These are phyloP conservation scores for Corythoichthys haematopterus DNA, from an alignment of 2,113 vertebrate species.

Conservation along the genomic window DNA sequence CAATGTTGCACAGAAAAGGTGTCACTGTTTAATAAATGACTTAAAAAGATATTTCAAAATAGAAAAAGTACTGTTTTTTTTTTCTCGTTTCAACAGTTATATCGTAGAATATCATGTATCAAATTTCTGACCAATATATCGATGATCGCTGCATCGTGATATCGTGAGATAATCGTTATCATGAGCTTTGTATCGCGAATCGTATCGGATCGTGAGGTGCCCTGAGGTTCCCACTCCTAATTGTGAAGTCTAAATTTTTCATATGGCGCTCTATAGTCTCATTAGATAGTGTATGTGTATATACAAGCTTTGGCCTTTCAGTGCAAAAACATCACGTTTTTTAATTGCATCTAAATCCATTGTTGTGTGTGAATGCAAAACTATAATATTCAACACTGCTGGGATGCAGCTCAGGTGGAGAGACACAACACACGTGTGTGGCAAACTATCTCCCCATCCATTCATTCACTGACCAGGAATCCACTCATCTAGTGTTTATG, in stretches of 20 bases:
- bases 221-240: too few relatives aligned
- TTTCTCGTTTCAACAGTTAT: too few relatives aligned
- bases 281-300: neutral
- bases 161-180: too few relatives aligned
- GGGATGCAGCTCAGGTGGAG: slow-evolving; percentile 17
- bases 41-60: too few relatives aligned
- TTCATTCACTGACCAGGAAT: slow-evolving; percentile 39
- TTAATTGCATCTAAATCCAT: slow-evolving; percentile 17
- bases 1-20: too few relatives aligned
- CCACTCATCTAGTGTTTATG: slow-evolving; percentile 34
- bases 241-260: neutral
- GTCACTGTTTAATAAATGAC: too few relatives aligned
- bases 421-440: slow-evolving; percentile 45
- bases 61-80: too few relatives aligned
- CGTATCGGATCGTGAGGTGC: too few relatives aligned
- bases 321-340: slow-evolving; percentile 5
- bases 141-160: too few relatives aligned
- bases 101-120: too few relatives aligned
- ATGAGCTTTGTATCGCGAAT: too few relatives aligned
- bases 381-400: slow-evolving; percentile 50
- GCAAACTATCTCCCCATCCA: slow-evolving; percentile 4
- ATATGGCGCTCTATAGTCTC: neutral
- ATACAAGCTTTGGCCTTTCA: neutral
- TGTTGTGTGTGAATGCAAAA: neutral
- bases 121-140: too few relatives aligned